Evolutionary conservation across 2,797 vertebrate genomes (phyloP).

Genomic region (Anolis apletophallus): DNA sequence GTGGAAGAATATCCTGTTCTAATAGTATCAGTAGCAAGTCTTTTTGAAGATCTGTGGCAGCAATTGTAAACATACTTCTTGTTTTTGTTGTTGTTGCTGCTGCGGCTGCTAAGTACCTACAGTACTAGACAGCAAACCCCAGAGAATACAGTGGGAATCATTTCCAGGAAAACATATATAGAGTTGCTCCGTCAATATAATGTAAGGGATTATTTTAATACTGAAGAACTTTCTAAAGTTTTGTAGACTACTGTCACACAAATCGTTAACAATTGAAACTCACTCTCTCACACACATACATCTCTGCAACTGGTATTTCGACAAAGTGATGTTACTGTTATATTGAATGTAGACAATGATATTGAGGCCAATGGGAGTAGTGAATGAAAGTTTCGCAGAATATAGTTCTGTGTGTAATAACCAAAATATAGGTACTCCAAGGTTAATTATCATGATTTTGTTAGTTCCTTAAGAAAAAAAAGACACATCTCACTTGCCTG

Average conservation of each 20-base stretch:
- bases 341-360: not conserved
- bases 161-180: not conserved
- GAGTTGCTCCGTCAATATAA: not conserved
- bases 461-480: not conserved
- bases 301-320: not conserved
- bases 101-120: too few relatives aligned
- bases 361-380: not conserved
- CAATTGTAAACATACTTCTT: not conserved
- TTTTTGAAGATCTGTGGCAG: not conserved
- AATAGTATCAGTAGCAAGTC: not conserved
- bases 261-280: not conserved
- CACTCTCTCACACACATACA: not conserved
- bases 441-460: not conserved
- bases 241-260: not conserved
- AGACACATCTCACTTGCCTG: not conserved
- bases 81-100: too few relatives aligned
- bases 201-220: constrained; percentile 28
- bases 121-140: not conserved
- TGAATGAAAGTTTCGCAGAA: not conserved
- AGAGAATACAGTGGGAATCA: not conserved
- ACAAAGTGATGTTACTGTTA: not conserved
- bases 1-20: not conserved
- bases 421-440: not conserved
- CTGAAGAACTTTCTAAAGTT: constrained; percentile 26
- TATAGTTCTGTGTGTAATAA: not conserved